Evolutionary conservation across 2,888 invertebrate genomes (phyloP), one percentile per base, ranked within the genome.

Genomic region (Chrysolina americana): DNA sequence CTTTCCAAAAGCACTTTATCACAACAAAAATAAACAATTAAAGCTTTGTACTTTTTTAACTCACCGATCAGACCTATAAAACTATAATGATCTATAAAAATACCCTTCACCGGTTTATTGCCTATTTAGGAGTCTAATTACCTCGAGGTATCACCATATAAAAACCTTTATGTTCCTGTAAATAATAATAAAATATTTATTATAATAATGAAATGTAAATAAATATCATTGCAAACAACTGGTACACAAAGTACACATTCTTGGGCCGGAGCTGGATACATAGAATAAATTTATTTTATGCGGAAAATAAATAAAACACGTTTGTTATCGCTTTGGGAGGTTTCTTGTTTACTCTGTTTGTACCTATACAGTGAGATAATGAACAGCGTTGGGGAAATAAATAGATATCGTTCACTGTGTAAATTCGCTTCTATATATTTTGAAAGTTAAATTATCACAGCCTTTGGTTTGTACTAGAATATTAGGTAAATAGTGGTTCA

Each of bases 151-250:
- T 65, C 65, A 48, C 74, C 62, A 17, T 50, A 73, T 71, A 74
- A 74, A 75, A 76, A 77, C 72, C 65, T 74, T 77, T 75, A 76
- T 75, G 21, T 72, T 73, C 73, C 68, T 73, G 76, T 77, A 77
- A 79, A 79, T 79, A 79, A 76, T 65, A 77, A 73, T 77, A 77
- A 77, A 79, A 76, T 75, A 77, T 79, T 79, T 79, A 79, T 77
- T 75, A 76, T 75, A 73, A 74, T 70, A 48, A 70, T 63, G 41
- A 48, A 70, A 64, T 64, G 48, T 70, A 63, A 70, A 70, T 63
- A 62, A 68, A 68, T 19, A 68, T 41, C 17, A 50, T n/a, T 28
- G 66, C 50, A 66, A 23, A 66, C 66, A 68, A 68, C 53, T 53
- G 53, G 53, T 41, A 28, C 36, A 70, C 36, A 66, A 59, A 62